Percentiles rank a stretch among this genome's conserved stretches.
Conservation (phyloP, 2,113 vertebrate genomes). For the Laticauda colubrina region DNA sequence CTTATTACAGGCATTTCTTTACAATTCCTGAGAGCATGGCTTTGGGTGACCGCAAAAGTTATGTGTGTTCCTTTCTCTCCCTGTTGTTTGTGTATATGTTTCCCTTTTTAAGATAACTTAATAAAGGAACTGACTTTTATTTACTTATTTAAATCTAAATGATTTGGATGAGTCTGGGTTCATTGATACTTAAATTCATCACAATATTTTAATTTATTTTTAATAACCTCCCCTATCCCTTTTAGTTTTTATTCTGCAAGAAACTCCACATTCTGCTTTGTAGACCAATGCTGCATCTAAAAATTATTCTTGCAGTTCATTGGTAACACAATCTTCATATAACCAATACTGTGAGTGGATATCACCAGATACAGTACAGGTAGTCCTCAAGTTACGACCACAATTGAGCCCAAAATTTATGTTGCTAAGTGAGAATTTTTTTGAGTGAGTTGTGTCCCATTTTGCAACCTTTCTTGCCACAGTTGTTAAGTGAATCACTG, state of each 20-base stretch:
- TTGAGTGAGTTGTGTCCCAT: too few species aligned
- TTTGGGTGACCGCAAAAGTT: constrained; percentile 76
- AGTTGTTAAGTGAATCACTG: too few species aligned
- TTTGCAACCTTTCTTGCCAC: too few species aligned
- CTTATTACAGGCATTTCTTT: constrained; percentile 81
- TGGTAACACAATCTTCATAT: not conserved
- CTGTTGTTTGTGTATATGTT: not conserved
- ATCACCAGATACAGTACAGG: not conserved
- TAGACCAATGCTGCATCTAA: not conserved
- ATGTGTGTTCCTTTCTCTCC: not conserved
- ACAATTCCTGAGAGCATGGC: constrained; percentile 67
- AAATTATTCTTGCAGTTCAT: not conserved
- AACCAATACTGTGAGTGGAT: not conserved
- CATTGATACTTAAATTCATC: not conserved
- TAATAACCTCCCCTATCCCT: not conserved
- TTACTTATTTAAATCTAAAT: constrained; percentile 44
- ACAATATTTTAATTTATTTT: not conserved
- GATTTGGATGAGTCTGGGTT: constrained; percentile 25
- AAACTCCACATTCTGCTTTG: not conserved
- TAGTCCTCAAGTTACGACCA: too few species aligned
- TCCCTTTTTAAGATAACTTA: constrained; percentile 67
- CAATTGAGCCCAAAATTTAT: too few species aligned
- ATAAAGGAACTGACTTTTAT: constrained; percentile 55
- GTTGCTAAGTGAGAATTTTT: too few species aligned
- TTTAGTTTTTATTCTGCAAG: not conserved